A percentile compares a stretch with the other conserved stretches of the same genome.
phyloP scores from a whole-genome alignment of 2,113 vertebrate genomes.

The Phaethornis superciliosus region DNA sequence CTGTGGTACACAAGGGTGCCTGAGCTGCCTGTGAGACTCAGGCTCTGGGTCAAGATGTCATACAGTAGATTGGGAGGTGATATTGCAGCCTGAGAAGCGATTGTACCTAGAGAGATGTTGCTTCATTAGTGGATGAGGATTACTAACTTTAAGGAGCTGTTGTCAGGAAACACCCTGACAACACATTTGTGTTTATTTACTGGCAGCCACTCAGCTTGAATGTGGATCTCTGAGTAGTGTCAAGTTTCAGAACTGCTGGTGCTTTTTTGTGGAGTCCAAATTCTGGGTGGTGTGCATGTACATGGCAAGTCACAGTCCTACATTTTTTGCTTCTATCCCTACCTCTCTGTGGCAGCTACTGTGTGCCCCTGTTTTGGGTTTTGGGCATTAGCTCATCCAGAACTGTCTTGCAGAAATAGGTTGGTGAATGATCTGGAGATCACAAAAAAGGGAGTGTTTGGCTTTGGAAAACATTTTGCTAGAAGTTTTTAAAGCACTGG shows the following conservation, averaged over 20 bases:
- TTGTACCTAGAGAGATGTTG: slow-evolving; percentile 1
- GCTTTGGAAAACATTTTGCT: not conserved
- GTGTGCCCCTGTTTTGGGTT: not conserved
- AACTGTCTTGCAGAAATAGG: not conserved
- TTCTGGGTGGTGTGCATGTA: not conserved
- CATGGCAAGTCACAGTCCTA: not conserved
- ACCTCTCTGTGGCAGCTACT: not conserved
- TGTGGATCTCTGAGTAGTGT: not conserved
- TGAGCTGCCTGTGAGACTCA: not conserved
- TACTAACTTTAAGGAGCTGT: not conserved
- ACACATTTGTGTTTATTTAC: slow-evolving; percentile 51
- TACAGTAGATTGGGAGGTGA: not conserved
- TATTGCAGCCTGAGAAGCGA: not conserved
- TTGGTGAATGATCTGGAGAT: not conserved
- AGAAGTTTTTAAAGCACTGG: not conserved
- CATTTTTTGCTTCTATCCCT: not conserved
- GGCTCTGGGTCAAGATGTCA: not conserved
- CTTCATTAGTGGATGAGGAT: not conserved
- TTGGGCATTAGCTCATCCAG: not conserved
- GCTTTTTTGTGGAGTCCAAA: not conserved
- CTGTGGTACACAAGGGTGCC: accelerated
- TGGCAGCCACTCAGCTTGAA: not conserved
- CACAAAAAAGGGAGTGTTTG: not conserved
- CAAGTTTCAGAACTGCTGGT: slow-evolving; percentile 29
- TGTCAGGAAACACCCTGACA: slow-evolving; percentile 40